These are phyloP conservation scores for Sarcophaga bullata DNA, from an alignment of 1,140 invertebrate species.

Conservation along the genomic window DNA sequence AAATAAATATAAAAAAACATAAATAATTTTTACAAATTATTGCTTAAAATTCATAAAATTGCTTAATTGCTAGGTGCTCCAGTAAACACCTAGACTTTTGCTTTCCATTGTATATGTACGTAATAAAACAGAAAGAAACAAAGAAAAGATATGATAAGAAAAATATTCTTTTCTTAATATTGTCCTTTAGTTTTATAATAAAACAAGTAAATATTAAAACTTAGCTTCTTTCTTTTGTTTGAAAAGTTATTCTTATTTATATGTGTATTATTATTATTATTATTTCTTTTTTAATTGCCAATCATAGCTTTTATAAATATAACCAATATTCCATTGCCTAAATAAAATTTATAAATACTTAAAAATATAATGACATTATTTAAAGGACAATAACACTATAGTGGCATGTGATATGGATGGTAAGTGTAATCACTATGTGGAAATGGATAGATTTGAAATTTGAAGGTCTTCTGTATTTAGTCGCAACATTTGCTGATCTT, in stretches of 20 bases:
- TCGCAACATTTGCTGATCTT: constrained; percentile 66
- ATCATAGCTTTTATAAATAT: not conserved
- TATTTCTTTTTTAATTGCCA: not conserved
- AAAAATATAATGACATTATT: not conserved
- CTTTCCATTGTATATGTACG: no score
- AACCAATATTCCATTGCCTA: constrained; percentile 5
- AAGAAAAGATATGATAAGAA: no score
- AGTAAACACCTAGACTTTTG: no score
- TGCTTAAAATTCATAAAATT: no score
- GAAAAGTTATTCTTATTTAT: no score
- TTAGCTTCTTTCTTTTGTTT: not conserved
- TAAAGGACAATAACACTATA: not conserved
- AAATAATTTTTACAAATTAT: no score
- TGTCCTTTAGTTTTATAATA: no score
- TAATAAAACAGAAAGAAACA: no score
- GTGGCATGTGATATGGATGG: not conserved
- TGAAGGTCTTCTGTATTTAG: constrained; percentile 66
- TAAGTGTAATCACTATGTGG: constrained; percentile 51
- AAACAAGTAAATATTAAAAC: not conserved
- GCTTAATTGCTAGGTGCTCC: no score
- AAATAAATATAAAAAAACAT: no score
- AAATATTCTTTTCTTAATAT: no score
- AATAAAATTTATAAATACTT: constrained; percentile 21
- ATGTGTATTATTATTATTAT: not conserved
- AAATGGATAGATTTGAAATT: constrained; percentile 63